These are phyloP conservation scores for Paratilapia polleni DNA, from an alignment of 2,113 vertebrate genomes.

Conservation along the genomic window DNA sequence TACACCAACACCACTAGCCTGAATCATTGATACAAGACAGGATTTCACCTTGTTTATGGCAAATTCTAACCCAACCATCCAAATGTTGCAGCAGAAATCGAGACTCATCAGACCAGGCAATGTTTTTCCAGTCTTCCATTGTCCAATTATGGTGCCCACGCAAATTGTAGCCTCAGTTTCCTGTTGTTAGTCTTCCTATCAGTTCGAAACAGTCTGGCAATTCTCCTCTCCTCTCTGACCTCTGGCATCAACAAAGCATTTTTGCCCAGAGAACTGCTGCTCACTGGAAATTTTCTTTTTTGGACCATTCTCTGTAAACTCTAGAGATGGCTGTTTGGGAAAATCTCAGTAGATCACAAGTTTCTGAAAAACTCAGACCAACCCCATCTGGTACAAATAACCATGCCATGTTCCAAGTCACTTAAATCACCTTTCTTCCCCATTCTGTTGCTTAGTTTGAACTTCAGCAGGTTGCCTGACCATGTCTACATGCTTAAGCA, in stretches of 20 bases:
- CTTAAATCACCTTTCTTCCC: neutral
- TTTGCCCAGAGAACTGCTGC: neutral
- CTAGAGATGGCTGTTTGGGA: neutral
- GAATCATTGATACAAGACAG: too few species aligned
- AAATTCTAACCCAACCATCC: too few species aligned
- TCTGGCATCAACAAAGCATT: neutral
- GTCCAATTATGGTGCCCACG: too few species aligned
- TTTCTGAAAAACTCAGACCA: neutral
- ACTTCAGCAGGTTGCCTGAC: neutral
- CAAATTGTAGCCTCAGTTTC: neutral
- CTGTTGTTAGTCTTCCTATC: neutral
- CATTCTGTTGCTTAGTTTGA: neutral
- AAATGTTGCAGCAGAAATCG: too few species aligned
- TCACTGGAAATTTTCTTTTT: neutral
- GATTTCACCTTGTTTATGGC: too few species aligned
- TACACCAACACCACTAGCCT: too few species aligned
- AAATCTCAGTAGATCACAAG: neutral
- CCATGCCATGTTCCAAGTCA: neutral
- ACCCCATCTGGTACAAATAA: neutral
- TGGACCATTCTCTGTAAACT: neutral
- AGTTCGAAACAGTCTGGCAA: neutral
- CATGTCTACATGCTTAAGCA: neutral
- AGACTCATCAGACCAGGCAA: too few species aligned
- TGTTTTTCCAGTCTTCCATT: too few species aligned
- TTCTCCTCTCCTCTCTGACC: fast-evolving